Conservation (phyloP, 2,113 vertebrate genomes). For the Fulmarus glacialis region DNA sequence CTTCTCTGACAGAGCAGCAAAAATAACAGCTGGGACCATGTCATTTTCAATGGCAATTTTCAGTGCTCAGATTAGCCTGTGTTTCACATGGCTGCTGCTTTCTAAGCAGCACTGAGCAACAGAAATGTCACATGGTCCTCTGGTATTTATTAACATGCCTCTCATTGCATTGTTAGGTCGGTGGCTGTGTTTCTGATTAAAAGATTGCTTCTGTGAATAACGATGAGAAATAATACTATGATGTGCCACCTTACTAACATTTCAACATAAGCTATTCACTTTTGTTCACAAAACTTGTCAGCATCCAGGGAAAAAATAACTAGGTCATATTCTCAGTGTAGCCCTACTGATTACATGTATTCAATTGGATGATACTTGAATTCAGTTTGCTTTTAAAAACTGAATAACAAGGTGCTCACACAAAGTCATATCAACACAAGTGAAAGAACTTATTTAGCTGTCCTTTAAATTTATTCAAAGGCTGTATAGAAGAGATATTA, state of each 20-base stretch:
- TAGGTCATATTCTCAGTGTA: neutral
- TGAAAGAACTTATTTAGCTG: neutral
- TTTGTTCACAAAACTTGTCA: neutral
- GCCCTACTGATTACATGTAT: neutral
- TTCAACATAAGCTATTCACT: neutral
- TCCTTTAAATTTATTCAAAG: neutral
- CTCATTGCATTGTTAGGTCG: constrained; percentile 20
- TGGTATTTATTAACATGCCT: constrained; percentile 59
- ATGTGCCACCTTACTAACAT: neutral
- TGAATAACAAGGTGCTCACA: neutral
- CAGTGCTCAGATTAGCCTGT: neutral
- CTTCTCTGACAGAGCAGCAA: neutral
- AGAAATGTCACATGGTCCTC: constrained; percentile 13
- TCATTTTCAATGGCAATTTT: constrained; percentile 10
- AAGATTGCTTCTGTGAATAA: constrained; percentile 29
- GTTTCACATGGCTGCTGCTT: constrained; percentile 3
- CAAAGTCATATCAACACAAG: neutral
- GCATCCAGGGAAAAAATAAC: neutral
- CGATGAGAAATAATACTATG: neutral
- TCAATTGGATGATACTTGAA: neutral
- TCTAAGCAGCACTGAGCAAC: constrained; percentile 10
- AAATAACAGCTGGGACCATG: constrained; percentile 17
- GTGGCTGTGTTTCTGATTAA: constrained; percentile 44
- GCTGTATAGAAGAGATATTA: neutral
- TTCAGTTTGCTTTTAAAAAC: neutral